A percentile compares a stretch with the other conserved stretches of the same genome.
These are phyloP conservation scores for Drosophila helvetica DNA, from an alignment of 2,888 invertebrate species.

Conservation along the genomic window DNA sequence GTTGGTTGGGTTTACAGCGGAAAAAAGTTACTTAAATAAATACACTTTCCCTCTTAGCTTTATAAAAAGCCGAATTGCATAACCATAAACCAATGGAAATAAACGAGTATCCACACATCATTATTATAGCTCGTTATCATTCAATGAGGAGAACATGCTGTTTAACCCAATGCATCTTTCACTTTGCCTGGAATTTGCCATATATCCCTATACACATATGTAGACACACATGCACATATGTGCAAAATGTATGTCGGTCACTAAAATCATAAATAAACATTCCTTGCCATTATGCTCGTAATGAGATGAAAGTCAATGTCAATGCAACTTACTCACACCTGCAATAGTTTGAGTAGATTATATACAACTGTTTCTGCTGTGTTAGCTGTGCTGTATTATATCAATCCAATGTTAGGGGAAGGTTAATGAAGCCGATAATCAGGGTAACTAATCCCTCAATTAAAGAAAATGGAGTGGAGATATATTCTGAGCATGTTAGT, in stretches of 20 bases:
- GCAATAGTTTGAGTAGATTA: constrained; percentile 26
- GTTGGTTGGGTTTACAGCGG: too few species aligned
- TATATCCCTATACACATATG: constrained; percentile 9
- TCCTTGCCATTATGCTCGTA: constrained; percentile 64
- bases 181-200: constrained; percentile 45
- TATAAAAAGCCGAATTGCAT: constrained; percentile 28
- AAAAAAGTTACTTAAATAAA: too few species aligned
- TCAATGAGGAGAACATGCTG: constrained; percentile 75
- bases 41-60: constrained; percentile 23
- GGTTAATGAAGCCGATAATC: constrained; percentile 67
- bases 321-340: constrained; percentile 51
- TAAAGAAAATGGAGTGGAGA: not conserved
- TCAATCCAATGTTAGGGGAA: constrained; percentile 43
- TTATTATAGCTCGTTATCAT: constrained; percentile 72
- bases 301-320: constrained; percentile 80
- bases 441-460: constrained; percentile 58
- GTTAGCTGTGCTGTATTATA: constrained; percentile 22
- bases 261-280: constrained; percentile 70
- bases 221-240: constrained; percentile 2
- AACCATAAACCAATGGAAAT: constrained; percentile 2
- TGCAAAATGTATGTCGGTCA: constrained; percentile 16
- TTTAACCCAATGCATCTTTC: constrained; percentile 61
- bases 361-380: constrained; percentile 29
- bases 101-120: constrained; percentile 59
- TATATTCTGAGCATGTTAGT: too few species aligned